Conservation (phyloP, 1,140 invertebrate species). For the Pseudomyrmex flavicornis region DNA sequence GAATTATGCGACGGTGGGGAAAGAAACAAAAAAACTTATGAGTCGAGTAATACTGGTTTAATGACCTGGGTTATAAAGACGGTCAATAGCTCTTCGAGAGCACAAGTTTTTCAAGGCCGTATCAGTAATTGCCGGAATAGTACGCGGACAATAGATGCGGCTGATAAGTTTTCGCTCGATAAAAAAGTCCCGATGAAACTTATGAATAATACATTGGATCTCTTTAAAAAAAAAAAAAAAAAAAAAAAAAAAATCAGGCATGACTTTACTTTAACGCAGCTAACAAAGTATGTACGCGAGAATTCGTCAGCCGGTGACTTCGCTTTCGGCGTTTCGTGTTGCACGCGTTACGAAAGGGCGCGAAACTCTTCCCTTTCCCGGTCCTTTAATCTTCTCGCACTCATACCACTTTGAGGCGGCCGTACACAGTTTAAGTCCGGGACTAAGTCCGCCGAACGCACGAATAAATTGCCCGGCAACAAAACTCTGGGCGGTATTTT, state of each 20-base stretch:
- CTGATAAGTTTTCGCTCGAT: background rate
- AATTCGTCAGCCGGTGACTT: conserved; percentile 9
- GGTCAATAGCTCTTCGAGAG: background rate
- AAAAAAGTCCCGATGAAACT: background rate
- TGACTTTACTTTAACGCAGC: no score
- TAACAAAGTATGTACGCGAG: background rate
- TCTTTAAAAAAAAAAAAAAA: background rate
- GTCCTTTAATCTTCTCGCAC: conserved; percentile 7
- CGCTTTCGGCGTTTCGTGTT: conserved; percentile 23
- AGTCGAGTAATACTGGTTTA: conserved; percentile 49
- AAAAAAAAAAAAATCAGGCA: background rate
- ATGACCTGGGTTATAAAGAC: conserved; percentile 8
- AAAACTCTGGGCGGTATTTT: conserved; percentile 1
- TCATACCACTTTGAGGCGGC: background rate
- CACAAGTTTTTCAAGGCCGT: background rate
- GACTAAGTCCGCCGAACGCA: conserved; percentile 27
- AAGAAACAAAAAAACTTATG: conserved; percentile 30
- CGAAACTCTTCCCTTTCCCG: conserved; percentile 13
- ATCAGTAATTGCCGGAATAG: conserved; percentile 32
- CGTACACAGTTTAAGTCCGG: conserved; percentile 6
- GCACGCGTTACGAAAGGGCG: conserved; percentile 20
- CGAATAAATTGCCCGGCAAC: conserved; percentile 24
- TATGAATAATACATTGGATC: background rate
- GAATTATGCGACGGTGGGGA: background rate
- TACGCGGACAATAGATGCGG: background rate